Evolutionary conservation across 2,888 invertebrate species (phyloP).

Genomic region (Pseudococcus viburni): DNA sequence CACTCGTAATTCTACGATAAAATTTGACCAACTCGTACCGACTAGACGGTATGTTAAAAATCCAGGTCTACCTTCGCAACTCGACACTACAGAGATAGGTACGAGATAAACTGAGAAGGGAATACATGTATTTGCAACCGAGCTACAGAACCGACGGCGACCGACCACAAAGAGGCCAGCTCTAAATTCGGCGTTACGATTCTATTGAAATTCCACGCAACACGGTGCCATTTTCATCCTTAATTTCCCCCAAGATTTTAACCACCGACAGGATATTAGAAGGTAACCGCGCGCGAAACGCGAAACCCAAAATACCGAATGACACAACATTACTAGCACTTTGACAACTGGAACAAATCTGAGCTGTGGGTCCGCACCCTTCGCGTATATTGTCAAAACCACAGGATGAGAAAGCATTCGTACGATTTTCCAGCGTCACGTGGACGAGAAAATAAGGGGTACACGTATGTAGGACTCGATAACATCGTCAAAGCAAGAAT

Average conservation of each 20-base stretch:
- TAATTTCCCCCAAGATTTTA: slow-evolving; percentile 13
- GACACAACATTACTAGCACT: background rate
- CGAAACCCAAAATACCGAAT: background rate
- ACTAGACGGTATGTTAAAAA: too few species aligned
- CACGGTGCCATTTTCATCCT: slow-evolving; percentile 15
- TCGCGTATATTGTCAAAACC: too few species aligned
- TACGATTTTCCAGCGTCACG: too few species aligned
- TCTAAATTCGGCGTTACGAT: background rate
- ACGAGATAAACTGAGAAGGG: background rate
- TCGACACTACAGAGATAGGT: background rate
- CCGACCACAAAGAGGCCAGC: background rate
- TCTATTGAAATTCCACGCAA: slow-evolving; percentile 25
- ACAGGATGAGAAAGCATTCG: too few species aligned
- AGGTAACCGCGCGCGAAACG: slow-evolving; percentile 12
- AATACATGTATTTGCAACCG: too few species aligned
- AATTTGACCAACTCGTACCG: too few species aligned
- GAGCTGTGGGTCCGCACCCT: background rate
- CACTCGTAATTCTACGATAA: too few species aligned
- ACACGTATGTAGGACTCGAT: too few species aligned
- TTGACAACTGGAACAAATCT: slow-evolving; percentile 25
- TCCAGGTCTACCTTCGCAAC: too few species aligned
- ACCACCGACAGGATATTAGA: background rate
- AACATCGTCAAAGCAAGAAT: too few species aligned
- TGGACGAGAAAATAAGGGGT: too few species aligned
- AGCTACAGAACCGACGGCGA: background rate